Conservation (phyloP, 2,113 vertebrate genomes). For the Dendropsophus ebraccatus region DNA sequence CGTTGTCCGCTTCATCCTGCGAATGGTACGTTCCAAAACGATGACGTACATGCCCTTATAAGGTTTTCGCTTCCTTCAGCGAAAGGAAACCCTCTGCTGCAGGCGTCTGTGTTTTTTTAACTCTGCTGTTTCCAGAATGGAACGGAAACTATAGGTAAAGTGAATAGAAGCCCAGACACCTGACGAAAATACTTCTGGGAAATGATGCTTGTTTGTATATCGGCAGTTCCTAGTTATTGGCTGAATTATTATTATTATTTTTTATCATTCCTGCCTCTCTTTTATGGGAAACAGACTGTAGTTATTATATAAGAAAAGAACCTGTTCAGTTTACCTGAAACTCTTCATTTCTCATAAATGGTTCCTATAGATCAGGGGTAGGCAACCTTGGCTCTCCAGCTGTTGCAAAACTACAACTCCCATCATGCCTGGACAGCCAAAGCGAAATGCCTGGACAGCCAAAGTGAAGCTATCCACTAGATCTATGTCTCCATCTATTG, state of each 20-base stretch:
- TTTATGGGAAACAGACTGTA: slow-evolving; percentile 4
- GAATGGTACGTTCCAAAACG: slow-evolving; percentile 17
- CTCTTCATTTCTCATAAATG: background rate
- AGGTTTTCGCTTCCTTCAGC: slow-evolving; percentile 50
- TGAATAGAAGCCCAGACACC: background rate
- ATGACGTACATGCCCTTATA: slow-evolving; percentile 55
- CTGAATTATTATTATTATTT: background rate
- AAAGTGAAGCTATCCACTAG: too few species aligned
- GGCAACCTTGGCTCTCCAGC: too few species aligned
- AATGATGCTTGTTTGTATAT: slow-evolving; percentile 52
- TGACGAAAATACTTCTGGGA: slow-evolving; percentile 46
- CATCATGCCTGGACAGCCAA: too few species aligned
- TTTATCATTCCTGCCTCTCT: background rate
- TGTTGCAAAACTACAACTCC: too few species aligned
- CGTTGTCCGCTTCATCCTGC: background rate
- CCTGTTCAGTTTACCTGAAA: background rate
- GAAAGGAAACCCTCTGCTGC: slow-evolving; percentile 53
- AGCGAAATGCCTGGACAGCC: too few species aligned
- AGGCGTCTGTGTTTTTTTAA: slow-evolving; percentile 22
- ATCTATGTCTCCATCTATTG: too few species aligned
- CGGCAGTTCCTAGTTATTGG: background rate
- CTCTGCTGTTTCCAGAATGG: slow-evolving; percentile 53
- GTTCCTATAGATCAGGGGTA: background rate
- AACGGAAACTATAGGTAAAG: slow-evolving; percentile 49
- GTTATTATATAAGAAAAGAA: background rate